Percentiles rank a stretch among this genome's conserved stretches.
Conservation (phyloP, 1,140 invertebrate genomes). For the Aporrectodea caliginosa region DNA sequence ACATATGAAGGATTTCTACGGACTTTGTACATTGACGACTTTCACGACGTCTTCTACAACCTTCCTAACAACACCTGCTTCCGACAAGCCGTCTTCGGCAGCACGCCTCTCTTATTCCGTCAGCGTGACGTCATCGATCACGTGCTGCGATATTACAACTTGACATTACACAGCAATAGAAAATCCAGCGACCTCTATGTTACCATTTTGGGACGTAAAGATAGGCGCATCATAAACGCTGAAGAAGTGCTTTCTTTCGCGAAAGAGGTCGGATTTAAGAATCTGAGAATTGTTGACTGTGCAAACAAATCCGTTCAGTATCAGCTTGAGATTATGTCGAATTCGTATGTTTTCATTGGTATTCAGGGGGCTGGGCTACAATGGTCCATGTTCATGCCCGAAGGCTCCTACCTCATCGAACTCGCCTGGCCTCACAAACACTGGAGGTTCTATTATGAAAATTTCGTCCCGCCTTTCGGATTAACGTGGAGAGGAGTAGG, state of each 20-base stretch:
- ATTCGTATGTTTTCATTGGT: neutral
- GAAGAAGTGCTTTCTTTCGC: constrained; percentile 1
- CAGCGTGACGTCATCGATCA: no score
- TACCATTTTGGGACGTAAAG: neutral
- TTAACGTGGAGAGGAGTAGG: neutral
- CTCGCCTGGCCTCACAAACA: constrained; percentile 19
- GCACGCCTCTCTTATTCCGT: neutral
- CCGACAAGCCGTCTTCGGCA: constrained; percentile 13
- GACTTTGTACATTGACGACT: neutral
- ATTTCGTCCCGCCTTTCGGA: neutral
- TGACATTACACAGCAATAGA: neutral
- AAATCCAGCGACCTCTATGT: neutral
- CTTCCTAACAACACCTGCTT: constrained; percentile 7
- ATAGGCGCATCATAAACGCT: constrained; percentile 1
- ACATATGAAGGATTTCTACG: constrained; percentile 6
- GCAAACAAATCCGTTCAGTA: neutral
- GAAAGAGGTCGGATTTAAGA: neutral
- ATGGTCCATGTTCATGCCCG: constrained; percentile 22
- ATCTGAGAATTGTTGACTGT: neutral
- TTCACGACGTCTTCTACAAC: constrained; percentile 19
- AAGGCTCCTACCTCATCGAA: constrained; percentile 19
- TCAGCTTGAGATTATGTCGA: constrained; percentile 5
- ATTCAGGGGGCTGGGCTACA: constrained; percentile 23
- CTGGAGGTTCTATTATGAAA: constrained; percentile 17
- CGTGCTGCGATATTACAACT: no score